These are phyloP conservation scores for Alloscopus bannaensis DNA, from an alignment of 2,888 invertebrate genomes.

Conservation along the genomic window DNA sequence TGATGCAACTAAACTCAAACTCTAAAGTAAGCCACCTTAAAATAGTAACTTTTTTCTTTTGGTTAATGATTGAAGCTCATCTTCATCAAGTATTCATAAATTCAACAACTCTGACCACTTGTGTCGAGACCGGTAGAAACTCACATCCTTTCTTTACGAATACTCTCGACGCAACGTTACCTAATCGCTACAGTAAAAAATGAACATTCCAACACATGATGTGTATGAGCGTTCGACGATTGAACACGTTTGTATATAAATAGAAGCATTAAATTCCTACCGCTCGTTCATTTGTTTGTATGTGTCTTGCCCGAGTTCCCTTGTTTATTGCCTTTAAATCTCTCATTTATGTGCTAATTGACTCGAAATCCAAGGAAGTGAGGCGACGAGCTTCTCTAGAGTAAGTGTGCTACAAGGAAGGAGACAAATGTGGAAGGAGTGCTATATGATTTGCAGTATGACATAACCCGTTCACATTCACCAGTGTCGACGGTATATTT, in stretches of 20 bases:
- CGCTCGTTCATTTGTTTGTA: too few species aligned
- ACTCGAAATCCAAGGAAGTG: slow-evolving; percentile 25
- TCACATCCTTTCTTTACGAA: slow-evolving; percentile 2
- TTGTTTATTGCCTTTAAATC: slow-evolving; percentile 61
- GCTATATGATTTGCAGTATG: neutral
- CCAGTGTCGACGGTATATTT: too few species aligned
- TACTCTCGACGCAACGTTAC: too few species aligned
- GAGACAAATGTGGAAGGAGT: slow-evolving; percentile 10
- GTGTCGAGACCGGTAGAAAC: slow-evolving; percentile 9
- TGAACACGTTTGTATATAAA: too few species aligned
- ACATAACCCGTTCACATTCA: neutral
- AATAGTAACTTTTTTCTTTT: slow-evolving; percentile 12
- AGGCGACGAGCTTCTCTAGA: neutral
- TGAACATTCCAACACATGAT: too few species aligned
- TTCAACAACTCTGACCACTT: slow-evolving; percentile 30
- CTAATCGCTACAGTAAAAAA: too few species aligned
- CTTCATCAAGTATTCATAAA: slow-evolving; percentile 42
- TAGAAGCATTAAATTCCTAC: too few species aligned
- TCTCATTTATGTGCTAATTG: slow-evolving; percentile 66
- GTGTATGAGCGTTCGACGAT: too few species aligned
- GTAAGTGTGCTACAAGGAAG: neutral
- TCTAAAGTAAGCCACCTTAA: slow-evolving; percentile 2
- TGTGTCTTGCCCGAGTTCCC: neutral
- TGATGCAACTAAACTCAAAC: slow-evolving; percentile 9
- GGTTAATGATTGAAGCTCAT: neutral